Conservation (phyloP, 2,888 invertebrate species). For the Pterostichus madidus region DNA sequence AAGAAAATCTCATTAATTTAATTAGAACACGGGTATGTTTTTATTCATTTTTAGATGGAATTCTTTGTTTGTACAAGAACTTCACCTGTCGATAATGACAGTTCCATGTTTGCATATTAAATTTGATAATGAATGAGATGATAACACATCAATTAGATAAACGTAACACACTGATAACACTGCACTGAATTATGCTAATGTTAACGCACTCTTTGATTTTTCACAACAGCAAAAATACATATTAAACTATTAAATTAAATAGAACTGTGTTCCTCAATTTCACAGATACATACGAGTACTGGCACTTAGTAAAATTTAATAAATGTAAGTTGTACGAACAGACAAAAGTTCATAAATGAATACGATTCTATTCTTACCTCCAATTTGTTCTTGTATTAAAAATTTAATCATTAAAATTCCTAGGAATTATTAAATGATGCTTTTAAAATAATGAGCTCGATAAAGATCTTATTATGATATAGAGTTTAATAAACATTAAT, state of each 20-base stretch:
- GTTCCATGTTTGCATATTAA: slow-evolving; percentile 63
- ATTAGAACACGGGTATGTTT: not conserved
- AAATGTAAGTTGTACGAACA: too few relatives aligned
- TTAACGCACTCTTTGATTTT: not conserved
- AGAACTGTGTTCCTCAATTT: not conserved
- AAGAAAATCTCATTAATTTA: not conserved
- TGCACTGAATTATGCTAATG: not conserved
- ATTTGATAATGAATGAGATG: slow-evolving; percentile 59
- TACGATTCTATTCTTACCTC: not conserved
- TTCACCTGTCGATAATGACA: slow-evolving; percentile 53
- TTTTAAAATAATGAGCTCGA: slow-evolving; percentile 39
- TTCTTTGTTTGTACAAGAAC: slow-evolving; percentile 40
- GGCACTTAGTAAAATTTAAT: too few relatives aligned
- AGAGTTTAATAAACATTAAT: not conserved
- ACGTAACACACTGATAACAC: slow-evolving; percentile 26
- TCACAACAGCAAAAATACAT: not conserved
- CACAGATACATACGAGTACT: too few relatives aligned
- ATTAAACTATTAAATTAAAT: not conserved
- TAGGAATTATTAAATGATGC: slow-evolving; percentile 12
- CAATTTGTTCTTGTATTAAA: slow-evolving; percentile 2
- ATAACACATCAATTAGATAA: slow-evolving; percentile 63
- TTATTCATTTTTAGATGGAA: slow-evolving; percentile 14
- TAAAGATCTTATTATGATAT: slow-evolving; percentile 22
- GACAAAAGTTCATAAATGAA: too few relatives aligned
- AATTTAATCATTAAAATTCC: slow-evolving; percentile 10